These are phyloP conservation scores for Brotula barbata DNA, from an alignment of 2,797 vertebrate genomes.

Conservation along the genomic window DNA sequence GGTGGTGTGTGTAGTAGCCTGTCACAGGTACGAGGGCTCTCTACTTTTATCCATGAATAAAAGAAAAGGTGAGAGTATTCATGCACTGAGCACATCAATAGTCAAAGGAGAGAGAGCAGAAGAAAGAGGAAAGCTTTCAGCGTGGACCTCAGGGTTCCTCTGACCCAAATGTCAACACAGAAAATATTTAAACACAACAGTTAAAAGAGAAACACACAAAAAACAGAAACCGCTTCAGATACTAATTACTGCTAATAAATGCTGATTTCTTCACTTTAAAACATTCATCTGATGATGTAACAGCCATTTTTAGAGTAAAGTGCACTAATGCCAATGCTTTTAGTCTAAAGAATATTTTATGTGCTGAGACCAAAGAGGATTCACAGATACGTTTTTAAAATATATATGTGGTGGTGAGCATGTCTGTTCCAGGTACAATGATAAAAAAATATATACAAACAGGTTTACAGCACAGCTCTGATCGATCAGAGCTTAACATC, in stretches of 20 bases:
- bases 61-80: conserved; percentile 47
- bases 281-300: not conserved
- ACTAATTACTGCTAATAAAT: conserved; percentile 3
- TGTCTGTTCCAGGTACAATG: not conserved
- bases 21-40: conserved; percentile 28
- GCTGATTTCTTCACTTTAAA: not conserved
- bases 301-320: not conserved
- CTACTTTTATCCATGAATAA: conserved; percentile 60
- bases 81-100: conserved; percentile 25
- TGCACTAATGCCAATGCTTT: not conserved
- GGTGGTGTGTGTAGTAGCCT: not conserved
- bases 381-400: not conserved
- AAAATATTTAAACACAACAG: conserved; percentile 40
- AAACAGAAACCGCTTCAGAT: not conserved
- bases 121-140: conserved; percentile 52
- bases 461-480: conserved; percentile 3
- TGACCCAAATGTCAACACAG: conserved; percentile 49
- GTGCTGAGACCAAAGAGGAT: conserved; percentile 14
- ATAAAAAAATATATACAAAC: not conserved
- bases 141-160: conserved; percentile 15
- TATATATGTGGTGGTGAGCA: not conserved
- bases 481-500: conserved; percentile 27
- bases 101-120: conserved; percentile 20
- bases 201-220: not conserved
- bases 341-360: conserved; percentile 11